Conservation (phyloP, 2,888 invertebrate genomes). For the Belgica antarctica region DNA sequence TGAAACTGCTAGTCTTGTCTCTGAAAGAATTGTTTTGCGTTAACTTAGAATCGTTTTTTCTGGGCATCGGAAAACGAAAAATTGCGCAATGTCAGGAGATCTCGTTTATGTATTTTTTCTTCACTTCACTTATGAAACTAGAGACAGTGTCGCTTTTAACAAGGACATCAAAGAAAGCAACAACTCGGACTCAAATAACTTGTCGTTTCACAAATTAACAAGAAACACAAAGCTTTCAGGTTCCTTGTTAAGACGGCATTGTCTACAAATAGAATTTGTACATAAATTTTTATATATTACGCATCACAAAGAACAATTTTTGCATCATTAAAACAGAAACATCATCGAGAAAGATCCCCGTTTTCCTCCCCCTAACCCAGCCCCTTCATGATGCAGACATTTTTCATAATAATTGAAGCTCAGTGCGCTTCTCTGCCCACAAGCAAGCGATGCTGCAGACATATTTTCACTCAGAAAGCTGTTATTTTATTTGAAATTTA, state of each 20-base stretch:
- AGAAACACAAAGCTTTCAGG: too few species aligned
- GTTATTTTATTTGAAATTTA: neutral
- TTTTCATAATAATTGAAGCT: neutral
- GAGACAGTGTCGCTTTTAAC: too few species aligned
- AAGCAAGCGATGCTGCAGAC: neutral
- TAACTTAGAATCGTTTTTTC: neutral
- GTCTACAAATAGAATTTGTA: too few species aligned
- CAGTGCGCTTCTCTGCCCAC: neutral
- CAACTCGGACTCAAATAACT: too few species aligned
- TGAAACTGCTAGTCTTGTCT: neutral
- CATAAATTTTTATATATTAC: too few species aligned
- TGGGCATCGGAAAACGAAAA: neutral
- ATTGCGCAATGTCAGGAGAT: conserved; percentile 10
- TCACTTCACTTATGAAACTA: neutral
- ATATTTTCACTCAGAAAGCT: neutral
- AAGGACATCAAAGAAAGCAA: too few species aligned
- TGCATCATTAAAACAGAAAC: too few species aligned
- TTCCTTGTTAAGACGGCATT: too few species aligned
- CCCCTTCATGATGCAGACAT: too few species aligned
- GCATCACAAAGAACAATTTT: too few species aligned
- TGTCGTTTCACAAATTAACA: neutral
- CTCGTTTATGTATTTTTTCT: conserved; percentile 9
- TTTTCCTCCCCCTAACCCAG: too few species aligned
- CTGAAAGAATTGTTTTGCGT: neutral
- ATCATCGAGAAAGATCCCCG: too few species aligned